These are phyloP conservation scores for Odontocerum albicorne DNA, from an alignment of 2,888 invertebrate species.

Conservation along the genomic window DNA sequence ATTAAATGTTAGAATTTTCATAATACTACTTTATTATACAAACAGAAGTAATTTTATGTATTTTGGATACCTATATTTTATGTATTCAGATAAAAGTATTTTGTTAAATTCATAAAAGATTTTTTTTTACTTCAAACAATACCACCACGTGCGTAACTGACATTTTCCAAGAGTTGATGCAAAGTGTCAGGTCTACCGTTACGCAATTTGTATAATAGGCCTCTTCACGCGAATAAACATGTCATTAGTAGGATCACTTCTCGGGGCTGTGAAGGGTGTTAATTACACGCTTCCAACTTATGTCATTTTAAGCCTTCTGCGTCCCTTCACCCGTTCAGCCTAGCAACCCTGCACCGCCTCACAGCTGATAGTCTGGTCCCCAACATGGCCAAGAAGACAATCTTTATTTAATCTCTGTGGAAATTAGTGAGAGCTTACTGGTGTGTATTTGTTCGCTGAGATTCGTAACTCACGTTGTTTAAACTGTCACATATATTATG, in stretches of 20 bases:
- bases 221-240: conserved; percentile 33
- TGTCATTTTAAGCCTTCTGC: too few relatives aligned
- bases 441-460: too few relatives aligned
- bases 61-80: neutral
- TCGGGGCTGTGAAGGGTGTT: conserved; percentile 27
- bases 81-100: neutral
- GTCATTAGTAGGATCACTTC: conserved; percentile 31
- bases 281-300: conserved; percentile 28
- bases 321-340: too few relatives aligned
- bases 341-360: too few relatives aligned
- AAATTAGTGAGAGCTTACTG: too few relatives aligned
- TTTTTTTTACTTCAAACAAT: neutral
- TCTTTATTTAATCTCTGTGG: too few relatives aligned
- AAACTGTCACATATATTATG: too few relatives aligned
- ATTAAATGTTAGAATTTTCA: neutral
- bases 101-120: neutral
- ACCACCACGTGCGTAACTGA: conserved; percentile 2
- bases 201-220: conserved; percentile 29
- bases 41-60: conserved; percentile 1
- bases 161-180: conserved; percentile 10
- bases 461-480: too few relatives aligned
- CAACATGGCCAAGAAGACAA: too few relatives aligned
- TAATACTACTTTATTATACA: neutral
- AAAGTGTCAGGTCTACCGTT: conserved; percentile 9
- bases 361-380: too few relatives aligned